A percentile compares a stretch with the other conserved stretches of the same genome.
These are phyloP conservation scores for Philereme vetulata DNA, from an alignment of 2,888 invertebrate species.

Conservation along the genomic window DNA sequence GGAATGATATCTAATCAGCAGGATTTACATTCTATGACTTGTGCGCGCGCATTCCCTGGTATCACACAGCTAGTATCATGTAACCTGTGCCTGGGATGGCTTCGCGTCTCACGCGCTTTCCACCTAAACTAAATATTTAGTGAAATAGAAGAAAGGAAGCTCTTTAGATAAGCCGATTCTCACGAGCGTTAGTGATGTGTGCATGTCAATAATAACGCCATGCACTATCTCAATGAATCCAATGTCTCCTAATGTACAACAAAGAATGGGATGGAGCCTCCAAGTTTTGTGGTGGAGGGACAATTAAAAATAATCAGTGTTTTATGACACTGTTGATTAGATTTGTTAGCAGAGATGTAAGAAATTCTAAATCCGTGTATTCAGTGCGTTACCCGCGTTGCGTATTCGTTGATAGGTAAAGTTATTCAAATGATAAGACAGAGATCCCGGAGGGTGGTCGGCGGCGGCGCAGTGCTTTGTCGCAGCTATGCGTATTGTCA, in stretches of 20 bases:
- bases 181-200: conserved; percentile 45
- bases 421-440: conserved; percentile 53
- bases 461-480: conserved; percentile 57
- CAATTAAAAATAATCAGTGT: conserved; percentile 13
- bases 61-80: conserved; percentile 6
- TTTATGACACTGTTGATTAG: conserved; percentile 24
- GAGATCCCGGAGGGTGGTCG: conserved; percentile 63
- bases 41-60: conserved; percentile 60
- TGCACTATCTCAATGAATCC: conserved; percentile 10
- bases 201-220: conserved; percentile 22
- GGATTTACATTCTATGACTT: conserved; percentile 72
- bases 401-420: conserved; percentile 41
- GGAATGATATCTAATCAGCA: conserved; percentile 77
- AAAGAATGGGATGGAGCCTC: background rate
- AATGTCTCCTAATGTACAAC: background rate
- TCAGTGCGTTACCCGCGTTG: conserved; percentile 25
- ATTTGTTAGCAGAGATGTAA: conserved; percentile 34
- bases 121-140: conserved; percentile 77
- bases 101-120: conserved; percentile 57
- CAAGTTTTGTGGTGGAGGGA: conserved; percentile 1
- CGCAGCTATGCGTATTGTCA: conserved; percentile 80
- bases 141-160: conserved; percentile 67
- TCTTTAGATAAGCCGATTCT: conserved; percentile 70
- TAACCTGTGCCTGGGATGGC: conserved; percentile 38
- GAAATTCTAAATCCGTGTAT: conserved; percentile 36